Conservation (phyloP, 2,888 invertebrate species). For the Agonum fuliginosum region DNA sequence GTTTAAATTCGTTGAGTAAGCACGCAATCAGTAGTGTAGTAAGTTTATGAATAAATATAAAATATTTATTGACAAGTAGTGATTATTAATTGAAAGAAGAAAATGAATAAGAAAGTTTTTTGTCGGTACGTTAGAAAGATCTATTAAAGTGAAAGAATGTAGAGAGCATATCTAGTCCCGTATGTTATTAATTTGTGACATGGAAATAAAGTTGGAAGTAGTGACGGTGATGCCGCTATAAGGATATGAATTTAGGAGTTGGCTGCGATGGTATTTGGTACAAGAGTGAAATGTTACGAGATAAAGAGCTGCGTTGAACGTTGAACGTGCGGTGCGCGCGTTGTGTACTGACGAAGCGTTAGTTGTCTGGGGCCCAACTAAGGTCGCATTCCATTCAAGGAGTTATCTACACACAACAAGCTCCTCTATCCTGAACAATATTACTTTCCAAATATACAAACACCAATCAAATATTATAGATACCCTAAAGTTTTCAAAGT, state of each 20-base stretch:
- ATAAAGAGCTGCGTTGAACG: slow-evolving; percentile 4
- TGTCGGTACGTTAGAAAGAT: background rate
- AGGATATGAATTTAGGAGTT: slow-evolving; percentile 40
- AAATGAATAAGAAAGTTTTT: background rate
- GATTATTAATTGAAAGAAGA: too few relatives aligned
- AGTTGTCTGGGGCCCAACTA: slow-evolving; percentile 49
- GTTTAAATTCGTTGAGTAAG: too few relatives aligned
- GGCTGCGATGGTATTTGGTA: slow-evolving; percentile 39
- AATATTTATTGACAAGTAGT: too few relatives aligned
- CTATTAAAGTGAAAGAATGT: slow-evolving; percentile 8
- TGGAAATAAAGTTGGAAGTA: slow-evolving; percentile 22
- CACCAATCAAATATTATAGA: background rate
- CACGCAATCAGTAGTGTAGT: too few relatives aligned
- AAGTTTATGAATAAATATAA: too few relatives aligned
- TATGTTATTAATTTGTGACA: slow-evolving; percentile 36
- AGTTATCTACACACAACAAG: too few relatives aligned
- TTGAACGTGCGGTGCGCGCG: slow-evolving; percentile 28
- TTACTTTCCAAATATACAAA: too few relatives aligned
- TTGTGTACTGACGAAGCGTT: slow-evolving; percentile 46
- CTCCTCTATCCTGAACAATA: too few relatives aligned
- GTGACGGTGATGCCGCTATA: slow-evolving; percentile 23
- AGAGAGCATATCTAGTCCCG: background rate
- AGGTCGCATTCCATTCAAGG: slow-evolving; percentile 51
- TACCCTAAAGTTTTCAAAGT: too few relatives aligned
- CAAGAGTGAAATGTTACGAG: slow-evolving; percentile 48